Conservation (phyloP, 2,113 vertebrate genomes). For the Cricetomys ansorgei region DNA sequence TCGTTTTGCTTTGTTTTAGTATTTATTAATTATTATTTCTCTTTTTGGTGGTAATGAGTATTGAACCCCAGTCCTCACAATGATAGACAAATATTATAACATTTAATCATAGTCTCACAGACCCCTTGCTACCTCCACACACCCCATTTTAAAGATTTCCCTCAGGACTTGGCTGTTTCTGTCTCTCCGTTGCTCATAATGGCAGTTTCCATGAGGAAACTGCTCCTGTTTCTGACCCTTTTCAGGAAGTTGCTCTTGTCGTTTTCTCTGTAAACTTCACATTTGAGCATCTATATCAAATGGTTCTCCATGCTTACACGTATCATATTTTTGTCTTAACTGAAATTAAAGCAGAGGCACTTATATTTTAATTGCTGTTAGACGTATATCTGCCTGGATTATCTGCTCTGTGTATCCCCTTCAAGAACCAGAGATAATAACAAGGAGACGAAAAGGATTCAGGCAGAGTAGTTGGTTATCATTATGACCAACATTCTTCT, state of each 20-base stretch:
- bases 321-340: conserved; percentile 11
- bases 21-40: neutral
- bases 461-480: neutral
- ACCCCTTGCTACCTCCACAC: neutral
- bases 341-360: neutral
- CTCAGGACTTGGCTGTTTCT: neutral
- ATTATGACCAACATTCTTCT: neutral
- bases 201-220: neutral
- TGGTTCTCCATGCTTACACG: neutral
- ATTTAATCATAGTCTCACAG: neutral
- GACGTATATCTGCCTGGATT: neutral
- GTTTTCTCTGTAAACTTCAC: conserved; percentile 28
- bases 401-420: neutral
- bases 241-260: neutral
- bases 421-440: neutral
- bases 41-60: neutral
- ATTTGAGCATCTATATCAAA: neutral
- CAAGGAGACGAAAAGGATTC: neutral
- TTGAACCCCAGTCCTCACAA: neutral
- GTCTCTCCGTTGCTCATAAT: neutral
- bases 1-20: neutral
- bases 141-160: neutral
- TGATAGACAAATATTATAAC: neutral
- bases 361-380: neutral
- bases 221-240: neutral